Base-by-base conservation (phyloP, 2,113 vertebrate genomes). In the Pholis gunnellus region DNA sequence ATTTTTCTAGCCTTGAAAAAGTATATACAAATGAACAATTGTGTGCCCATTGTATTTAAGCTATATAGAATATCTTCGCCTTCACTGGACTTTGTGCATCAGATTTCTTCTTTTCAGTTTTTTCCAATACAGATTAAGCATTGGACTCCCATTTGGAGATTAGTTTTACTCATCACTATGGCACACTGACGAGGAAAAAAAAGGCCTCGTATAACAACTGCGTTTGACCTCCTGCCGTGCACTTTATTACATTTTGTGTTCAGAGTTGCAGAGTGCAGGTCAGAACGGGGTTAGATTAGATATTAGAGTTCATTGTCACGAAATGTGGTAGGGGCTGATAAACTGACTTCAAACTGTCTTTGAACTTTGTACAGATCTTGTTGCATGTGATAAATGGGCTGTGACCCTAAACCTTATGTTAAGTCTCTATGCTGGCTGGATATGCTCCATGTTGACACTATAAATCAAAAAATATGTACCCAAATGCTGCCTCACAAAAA, bases 1-100 rank as follows among this genome's bases (percentile, higher is more conserved):
- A 78, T 84, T 72, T 72, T 38, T 57, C n/a, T 46, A 56, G 22
- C 27, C 9, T 56, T 66, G 42, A 31, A 77, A 63, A 73, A 60
- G 63, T 2, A 15, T 46, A 22, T 54, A 70, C 46, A 6, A 68
- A 72, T 34, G 1, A 76, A 29, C 50, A 54, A 4, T 22, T 44
- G 13, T 52, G 14, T 52, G 27, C 6, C 38, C 13, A 29, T 38
- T 60, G 11, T 44, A 64, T 61, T 42, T 14, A 20, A 64, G 29
- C 25, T 11, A 6, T 59, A 52, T 46, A 38, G 5, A 42, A 44
- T 8, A 18, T 36, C 29, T 72, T 75, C 2, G 46, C 71, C 14
- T 57, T 10, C 9, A 10, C 22, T n/a, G 8, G 22, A 14, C 17
- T 63, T 48, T 67, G 3, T 68, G 31, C 50, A n/a, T 54, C 20